These are phyloP conservation scores for Aphelenchoides fujianensis DNA, from an alignment of 1,140 invertebrate species.

Conservation along the genomic window DNA sequence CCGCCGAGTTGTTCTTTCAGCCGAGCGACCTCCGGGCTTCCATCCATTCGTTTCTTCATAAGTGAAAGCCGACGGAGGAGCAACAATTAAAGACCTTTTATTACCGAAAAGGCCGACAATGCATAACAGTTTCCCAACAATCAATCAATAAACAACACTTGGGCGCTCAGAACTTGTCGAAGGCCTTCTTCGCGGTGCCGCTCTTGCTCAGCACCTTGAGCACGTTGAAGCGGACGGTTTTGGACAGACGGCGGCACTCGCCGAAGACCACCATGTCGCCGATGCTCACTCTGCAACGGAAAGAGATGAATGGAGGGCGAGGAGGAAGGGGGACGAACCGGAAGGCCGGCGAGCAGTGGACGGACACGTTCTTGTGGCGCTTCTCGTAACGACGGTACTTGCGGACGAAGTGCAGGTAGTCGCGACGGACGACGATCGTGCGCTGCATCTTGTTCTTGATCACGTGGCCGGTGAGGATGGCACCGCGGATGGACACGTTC, in stretches of 20 bases:
- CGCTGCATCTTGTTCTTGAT: constrained; percentile 98
- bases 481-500: constrained; percentile 92
- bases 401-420: constrained; percentile 94
- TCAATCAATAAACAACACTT: too few relatives aligned
- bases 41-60: too few relatives aligned
- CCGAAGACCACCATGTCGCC: constrained; percentile 97
- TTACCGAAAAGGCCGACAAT: too few relatives aligned
- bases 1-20: too few relatives aligned
- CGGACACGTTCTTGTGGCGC: constrained; percentile 96
- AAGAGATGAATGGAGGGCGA: constrained; percentile 19
- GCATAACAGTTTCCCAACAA: too few relatives aligned
- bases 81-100: too few relatives aligned
- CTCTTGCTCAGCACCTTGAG: constrained; percentile 92
- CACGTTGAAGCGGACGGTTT: constrained; percentile 98
- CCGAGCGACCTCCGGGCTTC: too few relatives aligned
- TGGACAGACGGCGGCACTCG: constrained; percentile 94
- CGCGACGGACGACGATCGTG: constrained; percentile 93
- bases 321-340: constrained; percentile 71
- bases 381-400: constrained; percentile 99
- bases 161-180: constrained; percentile 75
- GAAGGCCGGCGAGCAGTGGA: constrained; percentile 97
- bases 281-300: constrained; percentile 77
- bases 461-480: constrained; percentile 91
- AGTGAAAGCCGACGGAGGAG: too few relatives aligned
- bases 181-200: constrained; percentile 87